Evolutionary conservation across 2,113 vertebrate species (phyloP).

Genomic region (Microtus oregoni): DNA sequence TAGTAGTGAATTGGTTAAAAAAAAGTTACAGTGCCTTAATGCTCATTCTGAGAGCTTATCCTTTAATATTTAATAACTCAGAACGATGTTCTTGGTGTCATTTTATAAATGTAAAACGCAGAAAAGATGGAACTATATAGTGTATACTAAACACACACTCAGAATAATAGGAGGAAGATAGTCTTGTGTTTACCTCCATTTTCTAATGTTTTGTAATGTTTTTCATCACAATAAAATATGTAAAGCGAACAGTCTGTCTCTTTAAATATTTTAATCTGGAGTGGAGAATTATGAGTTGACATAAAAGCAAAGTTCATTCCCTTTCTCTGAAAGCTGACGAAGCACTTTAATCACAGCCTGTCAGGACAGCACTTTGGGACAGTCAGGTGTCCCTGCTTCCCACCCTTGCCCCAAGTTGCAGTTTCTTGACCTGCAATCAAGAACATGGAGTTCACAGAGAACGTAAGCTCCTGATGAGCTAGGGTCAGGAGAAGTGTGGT

Average conservation of each 20-base stretch:
- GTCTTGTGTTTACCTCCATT: constrained; percentile 16
- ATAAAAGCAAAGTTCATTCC: constrained; percentile 12
- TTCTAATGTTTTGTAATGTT: neutral
- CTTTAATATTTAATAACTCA: constrained; percentile 33
- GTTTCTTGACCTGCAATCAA: constrained; percentile 22
- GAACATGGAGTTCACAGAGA: neutral
- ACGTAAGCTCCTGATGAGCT: neutral
- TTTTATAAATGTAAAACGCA: neutral
- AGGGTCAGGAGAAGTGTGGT: neutral
- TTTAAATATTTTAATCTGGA: constrained; percentile 50
- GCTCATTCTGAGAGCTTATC: neutral
- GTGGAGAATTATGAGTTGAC: neutral
- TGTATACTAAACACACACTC: neutral
- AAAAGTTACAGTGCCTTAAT: constrained; percentile 2
- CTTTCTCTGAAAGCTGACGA: neutral
- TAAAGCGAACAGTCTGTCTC: neutral
- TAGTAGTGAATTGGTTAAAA: constrained; percentile 11
- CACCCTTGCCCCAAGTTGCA: neutral
- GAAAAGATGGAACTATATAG: neutral
- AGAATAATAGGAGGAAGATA: neutral
- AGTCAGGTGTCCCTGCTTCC: neutral
- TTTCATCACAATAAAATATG: neutral
- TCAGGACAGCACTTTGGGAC: neutral
- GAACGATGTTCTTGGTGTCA: neutral
- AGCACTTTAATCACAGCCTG: neutral